These are phyloP conservation scores for Eupithecia subumbrata DNA, from an alignment of 2,888 invertebrate genomes.

Conservation along the genomic window DNA sequence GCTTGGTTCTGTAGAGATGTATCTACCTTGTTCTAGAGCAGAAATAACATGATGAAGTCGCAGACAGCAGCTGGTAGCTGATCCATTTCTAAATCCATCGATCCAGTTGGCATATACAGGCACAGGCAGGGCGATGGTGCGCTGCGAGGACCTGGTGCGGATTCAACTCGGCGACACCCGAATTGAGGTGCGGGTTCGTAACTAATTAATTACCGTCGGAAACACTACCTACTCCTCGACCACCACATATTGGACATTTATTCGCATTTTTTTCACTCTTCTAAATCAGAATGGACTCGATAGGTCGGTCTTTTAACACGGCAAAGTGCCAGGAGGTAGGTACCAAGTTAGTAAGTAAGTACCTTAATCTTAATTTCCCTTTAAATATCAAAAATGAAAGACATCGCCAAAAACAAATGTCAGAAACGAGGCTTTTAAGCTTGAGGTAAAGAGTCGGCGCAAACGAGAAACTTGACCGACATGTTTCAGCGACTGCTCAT, in stretches of 20 bases:
- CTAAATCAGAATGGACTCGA: background rate
- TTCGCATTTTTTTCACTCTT: background rate
- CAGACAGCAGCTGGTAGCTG: no score
- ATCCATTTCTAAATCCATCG: no score
- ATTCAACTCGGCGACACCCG: no score
- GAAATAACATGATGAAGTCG: no score
- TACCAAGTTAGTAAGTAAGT: background rate
- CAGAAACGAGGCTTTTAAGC: background rate
- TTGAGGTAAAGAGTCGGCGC: background rate
- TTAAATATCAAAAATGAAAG: constrained; percentile 1
- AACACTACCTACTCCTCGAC: background rate
- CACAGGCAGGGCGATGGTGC: no score
- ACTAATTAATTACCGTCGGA: background rate
- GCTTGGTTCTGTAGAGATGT: no score
- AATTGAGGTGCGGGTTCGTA: background rate
- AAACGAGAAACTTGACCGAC: background rate
- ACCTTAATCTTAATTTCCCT: constrained; percentile 4
- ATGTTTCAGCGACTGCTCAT: background rate
- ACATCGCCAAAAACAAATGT: background rate
- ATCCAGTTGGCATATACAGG: no score
- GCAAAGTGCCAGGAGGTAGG: background rate
- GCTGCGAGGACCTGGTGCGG: no score
- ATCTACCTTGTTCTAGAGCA: no score
- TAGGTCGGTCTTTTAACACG: background rate
- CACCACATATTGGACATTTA: background rate